Evolutionary conservation across 1,140 invertebrate species (phyloP).

Genomic region (Grapholita molesta): DNA sequence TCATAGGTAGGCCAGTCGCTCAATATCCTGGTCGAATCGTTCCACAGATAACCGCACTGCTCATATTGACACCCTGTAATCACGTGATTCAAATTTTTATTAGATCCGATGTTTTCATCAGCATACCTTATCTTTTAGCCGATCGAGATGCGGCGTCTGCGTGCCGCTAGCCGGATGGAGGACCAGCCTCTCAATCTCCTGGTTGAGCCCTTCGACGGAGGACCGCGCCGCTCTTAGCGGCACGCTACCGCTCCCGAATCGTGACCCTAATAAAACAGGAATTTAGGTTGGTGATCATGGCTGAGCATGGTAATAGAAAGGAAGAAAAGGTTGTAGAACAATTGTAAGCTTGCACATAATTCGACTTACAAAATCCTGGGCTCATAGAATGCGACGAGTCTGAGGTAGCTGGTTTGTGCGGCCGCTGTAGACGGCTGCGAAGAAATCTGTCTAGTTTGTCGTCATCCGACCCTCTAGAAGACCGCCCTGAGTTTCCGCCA

Average conservation of each 20-base stretch:
- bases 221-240: conserved; percentile 85
- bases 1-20: not conserved
- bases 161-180: conserved; percentile 74
- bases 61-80: not conserved
- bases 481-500: conserved; percentile 60
- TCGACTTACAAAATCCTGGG: conserved; percentile 70
- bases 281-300: no score
- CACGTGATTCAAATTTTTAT: no score
- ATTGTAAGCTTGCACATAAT: no score
- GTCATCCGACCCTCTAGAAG: conserved; percentile 67
- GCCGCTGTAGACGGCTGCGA: conserved; percentile 67
- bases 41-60: not conserved
- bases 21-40: not conserved
- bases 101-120: no score
- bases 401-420: conserved; percentile 61
- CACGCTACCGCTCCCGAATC: conserved; percentile 70
- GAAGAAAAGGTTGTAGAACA: no score
- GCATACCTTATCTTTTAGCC: conserved; percentile 70
- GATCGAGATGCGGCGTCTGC: conserved; percentile 68
- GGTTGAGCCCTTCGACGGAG: conserved; percentile 91
- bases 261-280: conserved; percentile 46
- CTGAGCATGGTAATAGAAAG: no score
- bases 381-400: conserved; percentile 70
- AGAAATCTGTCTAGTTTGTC: conserved; percentile 73
- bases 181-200: conserved; percentile 88